Conservation (phyloP, 2,797 vertebrate genomes). For the Phoxinus dragarum region DNA sequence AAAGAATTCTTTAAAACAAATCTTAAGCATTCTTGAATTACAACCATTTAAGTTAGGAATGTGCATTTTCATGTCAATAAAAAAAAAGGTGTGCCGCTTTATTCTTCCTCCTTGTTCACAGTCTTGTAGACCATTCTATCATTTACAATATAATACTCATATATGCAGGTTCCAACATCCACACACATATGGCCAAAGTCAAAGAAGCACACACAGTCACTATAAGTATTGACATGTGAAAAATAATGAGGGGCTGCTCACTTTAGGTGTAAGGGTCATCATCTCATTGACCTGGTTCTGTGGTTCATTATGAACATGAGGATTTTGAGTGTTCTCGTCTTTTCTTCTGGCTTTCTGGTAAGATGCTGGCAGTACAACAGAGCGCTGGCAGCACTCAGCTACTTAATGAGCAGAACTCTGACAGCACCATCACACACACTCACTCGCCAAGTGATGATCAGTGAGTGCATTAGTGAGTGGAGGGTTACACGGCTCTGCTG, state of each 20-base stretch:
- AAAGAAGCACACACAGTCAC: neutral
- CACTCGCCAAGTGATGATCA: slow-evolving; percentile 53
- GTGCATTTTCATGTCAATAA: too few relatives aligned
- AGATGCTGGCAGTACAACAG: slow-evolving; percentile 42
- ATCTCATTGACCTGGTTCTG: neutral
- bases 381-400: slow-evolving; percentile 39
- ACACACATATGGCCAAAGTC: neutral
- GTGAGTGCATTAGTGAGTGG: slow-evolving; percentile 46
- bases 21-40: too few relatives aligned
- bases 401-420: slow-evolving; percentile 52
- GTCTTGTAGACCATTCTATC: neutral
- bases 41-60: too few relatives aligned
- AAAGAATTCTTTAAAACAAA: too few relatives aligned
- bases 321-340: neutral
- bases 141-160: neutral
- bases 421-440: slow-evolving; percentile 51
- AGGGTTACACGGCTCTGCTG: slow-evolving; percentile 52
- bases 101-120: neutral
- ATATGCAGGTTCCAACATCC: neutral
- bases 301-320: neutral
- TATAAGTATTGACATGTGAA: neutral
- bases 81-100: neutral
- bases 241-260: neutral
- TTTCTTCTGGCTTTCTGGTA: slow-evolving; percentile 27
- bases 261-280: slow-evolving; percentile 10